Evolutionary conservation across 2,113 vertebrate genomes (phyloP).

Genomic region (Candoia aspera): DNA sequence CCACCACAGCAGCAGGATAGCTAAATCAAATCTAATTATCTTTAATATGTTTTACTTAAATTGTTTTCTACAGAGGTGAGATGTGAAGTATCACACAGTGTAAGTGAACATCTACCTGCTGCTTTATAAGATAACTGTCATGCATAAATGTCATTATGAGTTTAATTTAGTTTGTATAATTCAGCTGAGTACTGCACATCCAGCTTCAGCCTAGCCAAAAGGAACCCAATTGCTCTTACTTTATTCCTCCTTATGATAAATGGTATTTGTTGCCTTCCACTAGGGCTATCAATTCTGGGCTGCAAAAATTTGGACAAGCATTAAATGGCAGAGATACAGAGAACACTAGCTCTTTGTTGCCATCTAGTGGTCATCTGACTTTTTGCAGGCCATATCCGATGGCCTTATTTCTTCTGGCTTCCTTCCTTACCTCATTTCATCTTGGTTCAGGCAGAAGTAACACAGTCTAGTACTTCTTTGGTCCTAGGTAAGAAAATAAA

Average conservation of each 20-base stretch:
- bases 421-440: neutral
- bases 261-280: neutral
- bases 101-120: slow-evolving; percentile 42
- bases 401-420: neutral
- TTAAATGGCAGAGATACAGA: neutral
- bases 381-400: neutral
- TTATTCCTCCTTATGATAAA: neutral
- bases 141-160: neutral
- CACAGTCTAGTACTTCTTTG: neutral
- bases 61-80: slow-evolving; percentile 26
- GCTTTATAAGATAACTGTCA: slow-evolving; percentile 26
- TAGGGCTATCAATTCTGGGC: neutral
- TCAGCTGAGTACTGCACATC: slow-evolving; percentile 20
- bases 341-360: neutral
- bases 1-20: slow-evolving; percentile 13
- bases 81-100: slow-evolving; percentile 9
- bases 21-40: slow-evolving; percentile 28
- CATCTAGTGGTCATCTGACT: neutral
- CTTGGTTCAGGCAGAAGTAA: neutral
- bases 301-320: neutral
- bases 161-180: slow-evolving; percentile 28
- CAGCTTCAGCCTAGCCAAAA: slow-evolving; percentile 11
- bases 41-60: slow-evolving; percentile 22
- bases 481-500: neutral
- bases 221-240: neutral